Evolutionary conservation across 2,888 invertebrate species (phyloP).

Genomic region (Germaria angustata): DNA sequence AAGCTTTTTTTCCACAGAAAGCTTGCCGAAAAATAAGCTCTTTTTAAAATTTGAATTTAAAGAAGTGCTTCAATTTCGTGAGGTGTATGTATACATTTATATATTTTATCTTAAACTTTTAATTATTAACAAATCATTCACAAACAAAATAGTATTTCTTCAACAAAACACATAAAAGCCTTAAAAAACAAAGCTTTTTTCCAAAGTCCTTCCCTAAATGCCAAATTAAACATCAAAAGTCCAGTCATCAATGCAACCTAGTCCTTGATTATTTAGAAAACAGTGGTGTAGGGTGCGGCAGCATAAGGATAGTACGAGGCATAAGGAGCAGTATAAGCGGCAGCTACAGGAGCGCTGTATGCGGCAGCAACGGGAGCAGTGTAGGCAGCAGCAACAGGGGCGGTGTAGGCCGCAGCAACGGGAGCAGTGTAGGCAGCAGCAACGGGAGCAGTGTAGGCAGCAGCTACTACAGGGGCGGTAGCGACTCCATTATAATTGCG

Average conservation of each 20-base stretch:
- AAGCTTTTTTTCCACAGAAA: too few relatives aligned
- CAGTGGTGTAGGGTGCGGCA: constrained; percentile 72
- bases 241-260: constrained; percentile 1
- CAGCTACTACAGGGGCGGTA: constrained; percentile 81
- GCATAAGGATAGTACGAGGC: constrained; percentile 76
- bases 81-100: neutral
- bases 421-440: constrained; percentile 72
- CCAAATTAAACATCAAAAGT: constrained; percentile 42
- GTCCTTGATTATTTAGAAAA: constrained; percentile 68
- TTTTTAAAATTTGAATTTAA: neutral
- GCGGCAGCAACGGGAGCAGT: constrained; percentile 73
- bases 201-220: neutral
- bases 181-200: constrained; percentile 44
- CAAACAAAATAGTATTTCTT: constrained; percentile 35
- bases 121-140: constrained; percentile 15
- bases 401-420: constrained; percentile 71
- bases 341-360: constrained; percentile 64
- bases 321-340: constrained; percentile 66
- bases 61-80: neutral
- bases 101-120: constrained; percentile 15
- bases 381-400: constrained; percentile 70
- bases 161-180: constrained; percentile 43
- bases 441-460: constrained; percentile 69
- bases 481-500: constrained; percentile 72
- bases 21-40: too few relatives aligned